A percentile compares a stretch with the other conserved stretches of the same genome.
phyloP scores from a whole-genome alignment of 2,797 vertebrate species.

The Loriculus beryllinus region DNA sequence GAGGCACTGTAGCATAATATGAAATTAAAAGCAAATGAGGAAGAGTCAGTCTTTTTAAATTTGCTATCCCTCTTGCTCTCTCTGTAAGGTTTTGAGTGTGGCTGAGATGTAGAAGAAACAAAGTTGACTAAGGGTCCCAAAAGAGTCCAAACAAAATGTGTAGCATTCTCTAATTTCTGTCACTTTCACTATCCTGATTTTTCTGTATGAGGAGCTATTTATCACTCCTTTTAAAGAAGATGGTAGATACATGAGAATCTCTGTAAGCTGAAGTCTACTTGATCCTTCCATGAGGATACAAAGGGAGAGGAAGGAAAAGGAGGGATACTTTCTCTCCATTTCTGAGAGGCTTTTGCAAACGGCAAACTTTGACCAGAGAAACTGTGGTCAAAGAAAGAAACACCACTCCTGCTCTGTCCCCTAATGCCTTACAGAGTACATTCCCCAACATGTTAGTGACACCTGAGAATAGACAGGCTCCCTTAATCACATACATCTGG shows the following conservation, averaged over 20 bases:
- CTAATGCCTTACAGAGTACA: fast-evolving
- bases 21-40: not conserved
- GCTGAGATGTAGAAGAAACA: not conserved
- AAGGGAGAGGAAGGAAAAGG: not conserved
- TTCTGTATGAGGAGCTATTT: not conserved
- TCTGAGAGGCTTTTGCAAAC: not conserved
- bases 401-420: not conserved
- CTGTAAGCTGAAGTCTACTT: not conserved
- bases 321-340: not conserved
- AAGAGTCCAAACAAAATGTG: not conserved
- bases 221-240: not conserved
- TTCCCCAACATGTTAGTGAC: not conserved
- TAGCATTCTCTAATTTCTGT: not conserved
- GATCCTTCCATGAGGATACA: not conserved
- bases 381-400: not conserved
- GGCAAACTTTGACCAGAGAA: not conserved
- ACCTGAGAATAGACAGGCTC: not conserved
- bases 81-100: not conserved
- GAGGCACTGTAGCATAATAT: not conserved
- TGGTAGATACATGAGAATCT: not conserved
- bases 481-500: not conserved
- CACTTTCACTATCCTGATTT: not conserved
- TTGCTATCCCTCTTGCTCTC: not conserved
- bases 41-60: not conserved
- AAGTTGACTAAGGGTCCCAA: not conserved